Evolutionary conservation across 2,797 vertebrate species (phyloP).

Genomic region (Takifugu rubripes): DNA sequence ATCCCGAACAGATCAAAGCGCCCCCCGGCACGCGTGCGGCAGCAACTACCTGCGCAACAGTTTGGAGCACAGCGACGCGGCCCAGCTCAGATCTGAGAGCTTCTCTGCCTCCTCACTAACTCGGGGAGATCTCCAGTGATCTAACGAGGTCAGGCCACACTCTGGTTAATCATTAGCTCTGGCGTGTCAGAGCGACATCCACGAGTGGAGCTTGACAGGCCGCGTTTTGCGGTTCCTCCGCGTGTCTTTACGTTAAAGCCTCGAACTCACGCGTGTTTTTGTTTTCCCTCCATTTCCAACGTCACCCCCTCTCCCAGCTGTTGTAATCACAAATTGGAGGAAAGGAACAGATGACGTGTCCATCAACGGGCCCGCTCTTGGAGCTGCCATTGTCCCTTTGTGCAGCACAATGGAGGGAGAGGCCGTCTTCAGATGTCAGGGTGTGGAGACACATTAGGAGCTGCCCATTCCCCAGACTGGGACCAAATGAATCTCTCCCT

Average conservation of each 20-base stretch:
- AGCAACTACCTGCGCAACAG: no score
- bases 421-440: conserved; percentile 40
- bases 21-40: no score
- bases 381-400: conserved; percentile 51
- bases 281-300: no score
- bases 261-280: conserved; percentile 3
- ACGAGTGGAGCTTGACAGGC: neutral
- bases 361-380: conserved; percentile 2
- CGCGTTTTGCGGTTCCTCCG: no score
- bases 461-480: conserved; percentile 52
- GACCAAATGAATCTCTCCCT: conserved; percentile 48
- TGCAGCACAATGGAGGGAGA: conserved; percentile 53
- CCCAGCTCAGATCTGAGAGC: no score
- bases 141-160: conserved; percentile 65
- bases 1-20: no score
- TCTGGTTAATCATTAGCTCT: conserved; percentile 40
- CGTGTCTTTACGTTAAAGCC: neutral
- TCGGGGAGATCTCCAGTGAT: conserved; percentile 53
- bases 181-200: neutral
- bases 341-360: neutral
- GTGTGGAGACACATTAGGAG: conserved; percentile 38
- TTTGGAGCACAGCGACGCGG: no score
- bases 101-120: no score
- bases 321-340: no score
- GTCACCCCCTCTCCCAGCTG: no score